These are phyloP conservation scores for Xestia rhomboidea DNA, from an alignment of 2,888 invertebrate species.

Conservation along the genomic window DNA sequence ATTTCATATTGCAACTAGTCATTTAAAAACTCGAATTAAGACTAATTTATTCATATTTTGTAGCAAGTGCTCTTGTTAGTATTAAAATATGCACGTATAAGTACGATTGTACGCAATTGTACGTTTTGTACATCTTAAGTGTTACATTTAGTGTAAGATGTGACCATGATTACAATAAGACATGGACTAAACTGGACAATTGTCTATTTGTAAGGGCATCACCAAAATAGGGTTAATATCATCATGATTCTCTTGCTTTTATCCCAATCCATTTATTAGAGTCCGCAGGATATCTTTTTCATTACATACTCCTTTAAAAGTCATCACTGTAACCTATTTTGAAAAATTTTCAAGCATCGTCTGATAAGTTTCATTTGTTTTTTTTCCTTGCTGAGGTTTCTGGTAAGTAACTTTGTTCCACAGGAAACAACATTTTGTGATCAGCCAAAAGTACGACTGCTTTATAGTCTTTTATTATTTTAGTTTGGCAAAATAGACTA, in stretches of 20 bases:
- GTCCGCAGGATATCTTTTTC: background rate
- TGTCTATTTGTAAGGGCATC: background rate
- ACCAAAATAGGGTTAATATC: background rate
- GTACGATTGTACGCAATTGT: constrained; percentile 50
- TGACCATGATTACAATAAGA: constrained; percentile 16
- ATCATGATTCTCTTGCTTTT: background rate
- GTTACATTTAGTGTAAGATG: constrained; percentile 27
- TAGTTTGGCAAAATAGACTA: background rate
- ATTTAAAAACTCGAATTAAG: constrained; percentile 38
- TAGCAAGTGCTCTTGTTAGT: constrained; percentile 31
- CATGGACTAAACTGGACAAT: background rate
- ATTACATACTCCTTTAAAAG: background rate
- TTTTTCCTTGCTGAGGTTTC: background rate
- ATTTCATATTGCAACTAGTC: constrained; percentile 21
- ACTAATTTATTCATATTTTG: constrained; percentile 47
- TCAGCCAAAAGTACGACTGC: background rate
- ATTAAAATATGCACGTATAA: constrained; percentile 34
- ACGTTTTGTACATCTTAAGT: constrained; percentile 55
- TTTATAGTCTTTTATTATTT: background rate
- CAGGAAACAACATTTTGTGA: background rate
- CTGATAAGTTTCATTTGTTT: background rate
- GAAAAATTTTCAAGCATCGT: background rate
- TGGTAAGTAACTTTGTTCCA: background rate
- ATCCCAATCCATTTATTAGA: background rate
- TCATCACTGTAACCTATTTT: background rate